Conservation (phyloP, 2,888 invertebrate genomes). For the Nemurella pictetii region DNA sequence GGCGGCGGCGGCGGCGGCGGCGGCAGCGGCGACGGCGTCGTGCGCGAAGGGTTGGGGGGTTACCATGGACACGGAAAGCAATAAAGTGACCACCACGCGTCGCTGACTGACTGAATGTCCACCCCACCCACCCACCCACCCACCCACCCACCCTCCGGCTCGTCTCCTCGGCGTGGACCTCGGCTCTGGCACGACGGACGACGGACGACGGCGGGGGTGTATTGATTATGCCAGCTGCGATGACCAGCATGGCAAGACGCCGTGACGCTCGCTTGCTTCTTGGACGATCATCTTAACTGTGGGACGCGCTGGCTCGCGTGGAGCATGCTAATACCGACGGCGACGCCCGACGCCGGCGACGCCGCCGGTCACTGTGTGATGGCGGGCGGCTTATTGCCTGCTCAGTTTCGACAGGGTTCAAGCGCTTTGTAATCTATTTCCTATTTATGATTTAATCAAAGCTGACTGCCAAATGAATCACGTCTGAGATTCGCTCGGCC, state of each 20-base stretch:
- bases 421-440: too few relatives aligned
- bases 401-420: not conserved
- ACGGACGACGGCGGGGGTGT: not conserved
- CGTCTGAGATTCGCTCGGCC: too few relatives aligned
- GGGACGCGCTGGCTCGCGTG: not conserved
- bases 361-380: too few relatives aligned
- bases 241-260: not conserved
- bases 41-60: slow-evolving; percentile 16
- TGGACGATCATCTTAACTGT: not conserved
- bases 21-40: not conserved
- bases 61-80: slow-evolving; percentile 41
- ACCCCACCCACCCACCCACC: not conserved
- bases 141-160: not conserved
- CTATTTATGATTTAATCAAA: too few relatives aligned
- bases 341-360: not conserved
- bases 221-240: not conserved
- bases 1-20: not conserved
- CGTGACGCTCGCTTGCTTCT: too few relatives aligned
- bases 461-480: too few relatives aligned
- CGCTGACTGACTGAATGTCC: not conserved
- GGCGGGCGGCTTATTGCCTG: not conserved
- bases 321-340: not conserved
- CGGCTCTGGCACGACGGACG: not conserved
- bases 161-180: not conserved
- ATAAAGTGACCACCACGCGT: slow-evolving; percentile 41